Conservation (phyloP, 2,888 invertebrate genomes). For the Halocaridina rubra region DNA sequence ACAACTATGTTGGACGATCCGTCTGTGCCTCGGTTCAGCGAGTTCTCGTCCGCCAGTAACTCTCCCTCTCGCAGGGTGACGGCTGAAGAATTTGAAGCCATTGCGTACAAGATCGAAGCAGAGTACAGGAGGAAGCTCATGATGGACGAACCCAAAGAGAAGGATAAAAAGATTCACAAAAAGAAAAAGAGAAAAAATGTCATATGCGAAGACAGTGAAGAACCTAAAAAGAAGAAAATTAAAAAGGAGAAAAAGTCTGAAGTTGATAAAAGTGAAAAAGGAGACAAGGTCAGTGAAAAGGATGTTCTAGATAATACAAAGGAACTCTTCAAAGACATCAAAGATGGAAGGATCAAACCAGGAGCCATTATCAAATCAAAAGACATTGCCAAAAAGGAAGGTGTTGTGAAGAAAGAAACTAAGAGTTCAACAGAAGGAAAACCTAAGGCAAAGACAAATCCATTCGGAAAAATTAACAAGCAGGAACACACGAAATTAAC, state of each 20-base stretch:
- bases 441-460: slow-evolving; percentile 57
- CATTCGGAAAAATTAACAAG: slow-evolving; percentile 62
- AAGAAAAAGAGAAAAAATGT: slow-evolving; percentile 49
- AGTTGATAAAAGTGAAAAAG: slow-evolving; percentile 28
- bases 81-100: slow-evolving; percentile 51
- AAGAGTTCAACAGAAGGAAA: slow-evolving; percentile 60
- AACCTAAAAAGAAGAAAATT: slow-evolving; percentile 59
- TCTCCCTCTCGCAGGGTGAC: slow-evolving; percentile 44
- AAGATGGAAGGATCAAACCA: slow-evolving; percentile 62
- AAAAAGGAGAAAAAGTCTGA: slow-evolving; percentile 51
- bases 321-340: slow-evolving; percentile 62
- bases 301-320: slow-evolving; percentile 57
- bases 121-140: slow-evolving; percentile 65
- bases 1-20: slow-evolving; percentile 79
- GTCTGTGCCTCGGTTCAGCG: slow-evolving; percentile 53
- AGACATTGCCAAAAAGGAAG: slow-evolving; percentile 63
- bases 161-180: slow-evolving; percentile 42
- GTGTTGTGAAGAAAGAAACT: slow-evolving; percentile 62
- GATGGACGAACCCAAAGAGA: slow-evolving; percentile 64
- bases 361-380: slow-evolving; percentile 63
- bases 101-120: slow-evolving; percentile 67
- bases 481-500: slow-evolving; percentile 62
- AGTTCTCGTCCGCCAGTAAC: slow-evolving; percentile 49
- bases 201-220: slow-evolving; percentile 19
- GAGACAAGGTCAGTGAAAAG: slow-evolving; percentile 41